phyloP scores from a whole-genome alignment of 2,797 vertebrate species.

The Anniella stebbinsi region DNA sequence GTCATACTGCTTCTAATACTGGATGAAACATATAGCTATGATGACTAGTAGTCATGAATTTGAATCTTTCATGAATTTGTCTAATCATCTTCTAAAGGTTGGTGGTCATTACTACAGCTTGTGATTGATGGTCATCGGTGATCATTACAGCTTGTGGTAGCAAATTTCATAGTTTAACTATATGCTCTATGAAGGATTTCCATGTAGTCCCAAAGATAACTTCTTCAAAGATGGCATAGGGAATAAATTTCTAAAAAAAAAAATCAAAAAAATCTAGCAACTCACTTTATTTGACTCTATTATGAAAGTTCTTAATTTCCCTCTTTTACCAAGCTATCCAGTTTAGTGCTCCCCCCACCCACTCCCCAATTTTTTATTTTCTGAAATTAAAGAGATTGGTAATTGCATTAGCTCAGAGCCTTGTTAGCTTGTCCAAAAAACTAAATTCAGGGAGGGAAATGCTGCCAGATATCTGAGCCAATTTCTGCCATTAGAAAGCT shows the following conservation, averaged over 20 bases:
- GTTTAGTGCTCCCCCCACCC: background rate
- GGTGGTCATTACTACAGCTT: too few relatives aligned
- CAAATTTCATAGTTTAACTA: too few relatives aligned
- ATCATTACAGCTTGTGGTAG: too few relatives aligned
- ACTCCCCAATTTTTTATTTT: background rate
- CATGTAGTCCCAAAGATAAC: background rate
- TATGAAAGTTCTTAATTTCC: background rate
- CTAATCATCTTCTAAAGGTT: too few relatives aligned
- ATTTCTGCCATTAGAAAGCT: background rate
- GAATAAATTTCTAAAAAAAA: background rate
- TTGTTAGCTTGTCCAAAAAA: background rate
- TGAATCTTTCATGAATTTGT: too few relatives aligned
- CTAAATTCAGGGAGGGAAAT: background rate
- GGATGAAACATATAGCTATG: too few relatives aligned
- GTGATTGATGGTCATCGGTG: too few relatives aligned
- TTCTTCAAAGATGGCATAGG: background rate
- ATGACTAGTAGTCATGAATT: too few relatives aligned
- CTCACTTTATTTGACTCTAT: background rate
- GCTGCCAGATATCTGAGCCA: background rate
- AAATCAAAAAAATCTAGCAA: too few relatives aligned
- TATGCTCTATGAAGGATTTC: too few relatives aligned
- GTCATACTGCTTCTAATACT: too few relatives aligned
- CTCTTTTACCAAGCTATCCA: background rate
- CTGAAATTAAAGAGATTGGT: background rate
- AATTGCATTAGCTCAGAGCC: background rate